Conservation (phyloP, 1,140 invertebrate species). For the Lepidurus couesii region DNA sequence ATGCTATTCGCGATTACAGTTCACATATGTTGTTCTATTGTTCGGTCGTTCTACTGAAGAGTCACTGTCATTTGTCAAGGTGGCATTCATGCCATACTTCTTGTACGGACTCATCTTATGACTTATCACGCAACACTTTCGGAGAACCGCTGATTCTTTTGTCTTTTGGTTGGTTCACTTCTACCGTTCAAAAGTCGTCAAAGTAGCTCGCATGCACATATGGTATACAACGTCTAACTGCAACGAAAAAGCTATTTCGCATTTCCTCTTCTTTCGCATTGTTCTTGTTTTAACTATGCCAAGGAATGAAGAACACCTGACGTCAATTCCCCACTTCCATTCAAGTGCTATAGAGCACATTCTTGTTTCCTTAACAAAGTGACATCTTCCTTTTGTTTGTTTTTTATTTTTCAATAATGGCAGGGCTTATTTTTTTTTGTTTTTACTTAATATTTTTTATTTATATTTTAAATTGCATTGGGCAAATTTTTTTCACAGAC, state of each 20-base stretch:
- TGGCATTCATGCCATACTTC: too few relatives aligned
- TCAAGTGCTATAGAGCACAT: background rate
- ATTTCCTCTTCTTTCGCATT: background rate
- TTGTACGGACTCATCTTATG: too few relatives aligned
- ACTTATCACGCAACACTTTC: too few relatives aligned
- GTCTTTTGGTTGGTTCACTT: too few relatives aligned
- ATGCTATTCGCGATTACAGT: too few relatives aligned
- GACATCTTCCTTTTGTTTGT: background rate
- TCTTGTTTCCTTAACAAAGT: background rate
- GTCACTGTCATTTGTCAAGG: too few relatives aligned
- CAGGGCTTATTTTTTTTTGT: background rate
- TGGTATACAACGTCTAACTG: background rate
- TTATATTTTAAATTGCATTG: background rate
- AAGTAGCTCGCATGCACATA: too few relatives aligned
- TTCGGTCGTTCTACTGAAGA: too few relatives aligned
- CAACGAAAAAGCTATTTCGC: background rate
- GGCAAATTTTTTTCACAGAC: background rate
- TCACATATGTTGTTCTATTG: too few relatives aligned
- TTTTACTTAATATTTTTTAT: background rate
- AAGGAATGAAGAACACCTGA: conserved; percentile 7
- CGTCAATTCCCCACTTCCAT: background rate
- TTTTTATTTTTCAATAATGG: background rate
- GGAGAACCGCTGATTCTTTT: too few relatives aligned
- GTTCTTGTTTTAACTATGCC: background rate
- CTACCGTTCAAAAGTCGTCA: too few relatives aligned